Conservation (phyloP, 2,113 vertebrate species). For the Engraulis encrasicolus region DNA sequence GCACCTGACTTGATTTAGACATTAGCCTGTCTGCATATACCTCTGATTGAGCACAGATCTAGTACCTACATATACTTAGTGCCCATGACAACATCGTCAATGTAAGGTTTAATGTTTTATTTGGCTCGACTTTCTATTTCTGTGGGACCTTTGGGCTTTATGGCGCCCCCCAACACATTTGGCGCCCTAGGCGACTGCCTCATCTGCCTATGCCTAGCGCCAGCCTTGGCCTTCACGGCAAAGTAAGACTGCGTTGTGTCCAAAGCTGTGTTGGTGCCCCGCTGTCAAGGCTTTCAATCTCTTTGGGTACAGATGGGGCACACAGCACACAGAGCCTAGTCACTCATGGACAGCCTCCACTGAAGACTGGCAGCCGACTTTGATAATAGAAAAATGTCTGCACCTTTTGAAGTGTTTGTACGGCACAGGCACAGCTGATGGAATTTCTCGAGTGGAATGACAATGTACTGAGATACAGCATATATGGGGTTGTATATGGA, state of each 20-base stretch:
- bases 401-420: not conserved
- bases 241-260: not conserved
- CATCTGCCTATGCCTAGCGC: no score
- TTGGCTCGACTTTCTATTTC: no score
- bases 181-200: no score
- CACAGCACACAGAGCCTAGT: not conserved
- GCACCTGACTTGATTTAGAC: no score
- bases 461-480: not conserved
- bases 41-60: no score
- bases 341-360: not conserved
- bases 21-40: no score
- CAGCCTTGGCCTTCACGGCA: no score
- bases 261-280: not conserved
- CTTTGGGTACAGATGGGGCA: not conserved
- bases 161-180: no score
- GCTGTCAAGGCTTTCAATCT: not conserved
- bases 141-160: no score
- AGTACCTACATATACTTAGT: no score
- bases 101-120: no score
- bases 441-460: not conserved
- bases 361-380: not conserved
- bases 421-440: not conserved
- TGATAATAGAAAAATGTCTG: not conserved
- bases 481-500: not conserved
- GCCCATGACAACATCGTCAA: no score